Evolutionary conservation across 2,113 vertebrate genomes (phyloP).

Genomic region (Vulpes vulpes): DNA sequence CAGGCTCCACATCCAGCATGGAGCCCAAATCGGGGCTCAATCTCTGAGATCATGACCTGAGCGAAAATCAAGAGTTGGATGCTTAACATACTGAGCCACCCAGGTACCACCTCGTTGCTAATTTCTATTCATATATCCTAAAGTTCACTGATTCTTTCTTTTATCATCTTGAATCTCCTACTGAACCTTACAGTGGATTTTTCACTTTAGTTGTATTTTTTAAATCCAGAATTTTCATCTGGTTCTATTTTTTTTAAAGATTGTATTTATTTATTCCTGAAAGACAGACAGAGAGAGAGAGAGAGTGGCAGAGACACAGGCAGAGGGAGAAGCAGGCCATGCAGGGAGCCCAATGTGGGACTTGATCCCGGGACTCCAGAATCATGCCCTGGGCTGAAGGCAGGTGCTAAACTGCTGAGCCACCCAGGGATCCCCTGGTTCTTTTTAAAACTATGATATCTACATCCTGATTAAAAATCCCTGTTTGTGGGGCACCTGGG

Average conservation of each 20-base stretch:
- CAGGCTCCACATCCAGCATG: not conserved
- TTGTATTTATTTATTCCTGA: no score
- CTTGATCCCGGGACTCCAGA: no score
- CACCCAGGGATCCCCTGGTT: not conserved
- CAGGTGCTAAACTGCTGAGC: no score
- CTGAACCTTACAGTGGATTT: not conserved
- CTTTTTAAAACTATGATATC: not conserved
- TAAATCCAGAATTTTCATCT: not conserved
- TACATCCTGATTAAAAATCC: slow-evolving; percentile 16
- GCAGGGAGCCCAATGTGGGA: no score
- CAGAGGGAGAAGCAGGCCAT: no score
- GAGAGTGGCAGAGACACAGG: no score
- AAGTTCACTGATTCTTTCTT: not conserved
- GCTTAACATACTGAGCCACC: not conserved
- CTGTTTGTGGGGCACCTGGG: not conserved
- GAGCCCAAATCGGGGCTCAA: not conserved
- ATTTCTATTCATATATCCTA: not conserved
- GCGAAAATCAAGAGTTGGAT: not conserved
- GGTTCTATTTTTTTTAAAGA: not conserved
- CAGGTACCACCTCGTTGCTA: not conserved
- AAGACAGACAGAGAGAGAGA: no score
- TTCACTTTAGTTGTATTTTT: slow-evolving; percentile 37
- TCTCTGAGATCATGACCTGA: not conserved
- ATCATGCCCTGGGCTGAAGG: no score
- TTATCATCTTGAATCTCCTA: not conserved